phyloP scores from a whole-genome alignment of 1,140 invertebrate genomes.

The Drosophila prosaltans region DNA sequence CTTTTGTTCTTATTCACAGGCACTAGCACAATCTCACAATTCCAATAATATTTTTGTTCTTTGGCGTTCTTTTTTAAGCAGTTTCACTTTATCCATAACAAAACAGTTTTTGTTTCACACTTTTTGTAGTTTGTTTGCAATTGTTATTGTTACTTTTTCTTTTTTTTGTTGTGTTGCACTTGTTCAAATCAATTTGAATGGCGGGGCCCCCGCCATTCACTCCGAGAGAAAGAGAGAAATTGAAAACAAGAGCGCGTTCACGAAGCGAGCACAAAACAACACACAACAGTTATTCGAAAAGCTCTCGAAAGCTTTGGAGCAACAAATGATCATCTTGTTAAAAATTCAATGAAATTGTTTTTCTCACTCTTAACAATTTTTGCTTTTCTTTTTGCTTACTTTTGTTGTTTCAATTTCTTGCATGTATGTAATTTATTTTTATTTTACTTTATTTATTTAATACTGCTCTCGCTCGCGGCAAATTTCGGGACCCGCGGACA shows the following conservation, averaged over 20 bases:
- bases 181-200: slow-evolving; percentile 78
- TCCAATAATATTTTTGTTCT: slow-evolving; percentile 15
- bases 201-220: slow-evolving; percentile 37
- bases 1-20: not conserved
- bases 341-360: slow-evolving; percentile 37
- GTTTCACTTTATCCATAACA: slow-evolving; percentile 2
- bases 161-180: slow-evolving; percentile 51
- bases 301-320: slow-evolving; percentile 38
- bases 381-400: slow-evolving; percentile 24
- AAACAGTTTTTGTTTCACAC: slow-evolving; percentile 47
- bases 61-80: slow-evolving; percentile 2
- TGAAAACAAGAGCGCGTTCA: slow-evolving; percentile 26
- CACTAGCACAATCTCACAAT: not conserved
- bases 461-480: not conserved
- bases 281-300: slow-evolving; percentile 52
- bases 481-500: slow-evolving; percentile 41
- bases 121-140: slow-evolving; percentile 56
- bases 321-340: slow-evolving; percentile 27
- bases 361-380: slow-evolving; percentile 27
- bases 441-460: slow-evolving; percentile 1
- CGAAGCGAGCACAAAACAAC: slow-evolving; percentile 37
- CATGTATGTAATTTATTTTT: slow-evolving; percentile 3
- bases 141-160: slow-evolving; percentile 65
- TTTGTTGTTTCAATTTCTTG: slow-evolving; percentile 12
- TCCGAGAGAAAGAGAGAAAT: slow-evolving; percentile 24